Percentiles rank a stretch among this genome's conserved stretches.
phyloP scores from a whole-genome alignment of 2,797 vertebrate species.

The Crax fasciolata region DNA sequence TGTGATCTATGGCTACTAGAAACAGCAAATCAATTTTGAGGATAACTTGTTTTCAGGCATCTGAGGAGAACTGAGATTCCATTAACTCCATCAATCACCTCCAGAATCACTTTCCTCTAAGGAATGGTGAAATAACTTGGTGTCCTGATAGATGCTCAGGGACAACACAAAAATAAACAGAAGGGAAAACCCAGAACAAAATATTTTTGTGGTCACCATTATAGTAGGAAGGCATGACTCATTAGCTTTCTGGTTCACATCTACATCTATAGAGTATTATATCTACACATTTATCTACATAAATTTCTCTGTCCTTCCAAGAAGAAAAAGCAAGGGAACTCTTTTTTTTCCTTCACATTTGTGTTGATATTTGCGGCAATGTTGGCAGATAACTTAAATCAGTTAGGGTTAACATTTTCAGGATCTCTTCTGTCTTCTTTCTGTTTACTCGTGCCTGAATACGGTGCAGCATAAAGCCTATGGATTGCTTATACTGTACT shows the following conservation, averaged over 20 bases:
- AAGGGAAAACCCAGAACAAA: conserved; percentile 49
- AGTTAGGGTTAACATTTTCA: background rate
- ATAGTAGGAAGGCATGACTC: background rate
- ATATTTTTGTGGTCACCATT: conserved; percentile 6
- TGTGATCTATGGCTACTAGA: conserved; percentile 68
- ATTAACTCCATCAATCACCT: conserved; percentile 69
- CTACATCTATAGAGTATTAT: background rate
- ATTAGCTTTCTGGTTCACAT: background rate
- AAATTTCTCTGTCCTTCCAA: background rate
- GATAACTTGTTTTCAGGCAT: conserved; percentile 67
- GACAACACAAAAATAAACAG: conserved; percentile 47
- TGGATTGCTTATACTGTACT: background rate
- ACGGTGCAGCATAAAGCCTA: background rate
- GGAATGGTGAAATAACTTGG: conserved; percentile 63
- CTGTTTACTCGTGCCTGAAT: background rate
- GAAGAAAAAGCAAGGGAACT: background rate
- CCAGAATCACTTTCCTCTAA: conserved; percentile 54
- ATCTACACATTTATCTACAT: background rate
- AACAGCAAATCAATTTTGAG: conserved; percentile 71
- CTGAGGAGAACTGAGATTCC: conserved; percentile 64
- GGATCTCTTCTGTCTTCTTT: background rate
- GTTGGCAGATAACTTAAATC: background rate
- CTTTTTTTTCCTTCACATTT: background rate
- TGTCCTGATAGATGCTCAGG: conserved; percentile 54
- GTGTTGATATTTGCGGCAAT: background rate